Evolutionary conservation across 2,797 vertebrate genomes (phyloP).

Genomic region (Myotis myotis): DNA sequence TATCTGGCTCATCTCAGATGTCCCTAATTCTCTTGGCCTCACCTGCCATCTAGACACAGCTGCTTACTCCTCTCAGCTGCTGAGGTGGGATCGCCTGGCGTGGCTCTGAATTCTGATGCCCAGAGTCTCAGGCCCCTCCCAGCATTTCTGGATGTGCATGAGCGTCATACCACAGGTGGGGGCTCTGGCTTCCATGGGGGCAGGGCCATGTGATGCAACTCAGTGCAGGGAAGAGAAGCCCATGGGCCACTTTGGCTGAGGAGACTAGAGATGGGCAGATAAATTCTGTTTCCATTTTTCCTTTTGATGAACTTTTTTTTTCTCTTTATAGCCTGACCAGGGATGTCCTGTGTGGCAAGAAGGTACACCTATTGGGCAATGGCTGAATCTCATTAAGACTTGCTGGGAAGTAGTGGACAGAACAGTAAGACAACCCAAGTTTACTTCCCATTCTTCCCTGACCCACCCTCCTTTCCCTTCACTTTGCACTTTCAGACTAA

Average conservation of each 20-base stretch:
- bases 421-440: neutral
- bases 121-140: neutral
- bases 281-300: neutral
- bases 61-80: neutral
- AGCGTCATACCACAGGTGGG: neutral
- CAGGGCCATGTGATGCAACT: neutral
- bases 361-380: neutral
- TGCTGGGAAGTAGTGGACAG: neutral
- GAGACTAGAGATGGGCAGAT: neutral
- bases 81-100: rapidly evolving
- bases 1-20: neutral
- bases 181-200: neutral
- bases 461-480: neutral
- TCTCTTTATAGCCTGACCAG: neutral
- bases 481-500: neutral
- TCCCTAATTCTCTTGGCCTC: neutral
- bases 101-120: neutral
- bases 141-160: neutral
- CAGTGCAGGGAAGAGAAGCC: neutral
- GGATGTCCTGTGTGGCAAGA: neutral
- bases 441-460: neutral
- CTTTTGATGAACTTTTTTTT: neutral
- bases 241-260: neutral
- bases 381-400: neutral
- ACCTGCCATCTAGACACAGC: neutral